Base-by-base conservation (phyloP, 2,797 vertebrate genomes). In the Thalassophryne amazonica region DNA sequence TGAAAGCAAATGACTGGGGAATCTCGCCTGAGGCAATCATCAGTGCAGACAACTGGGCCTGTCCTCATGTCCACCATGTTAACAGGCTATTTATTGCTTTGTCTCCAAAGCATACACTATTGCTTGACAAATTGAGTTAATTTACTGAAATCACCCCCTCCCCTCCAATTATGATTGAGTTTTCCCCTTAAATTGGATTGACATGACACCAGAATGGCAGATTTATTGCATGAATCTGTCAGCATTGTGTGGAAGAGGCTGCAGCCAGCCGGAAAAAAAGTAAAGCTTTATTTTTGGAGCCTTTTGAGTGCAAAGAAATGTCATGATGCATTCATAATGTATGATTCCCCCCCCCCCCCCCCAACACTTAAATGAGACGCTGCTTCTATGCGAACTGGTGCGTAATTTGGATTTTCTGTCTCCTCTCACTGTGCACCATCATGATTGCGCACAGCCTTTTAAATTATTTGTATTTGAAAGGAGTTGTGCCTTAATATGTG, bases 1-100 rank as follows among this genome's bases (percentile, higher is more conserved):
- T 86, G 86, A 91, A 81, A 87, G 87, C 85, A 80, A 88, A 55
- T 82, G 87, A 92, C 91, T 85, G 85, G 90, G 90, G 91, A 87
- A 81, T 77, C 78, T 74, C 70, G 86, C 91, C 91, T 87, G 70
- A 74, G 90, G 92, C 91, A 73, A 28, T 80, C 84, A 89, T 90
- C 76, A 71, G 76, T 57, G 76, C 86, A 83, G 83, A 87, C 92
- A 92, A 92, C 75, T 88, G 83, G 82, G 84, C 86, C 85, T 92
- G 84, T 86, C 71, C 87, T 86, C 86, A 53, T 76, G 78, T 58
- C 75, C 76, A 20, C 59, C 82, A 83, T 86, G 86, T 88, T 85
- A 88, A 87, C 54, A 46, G 47, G 55, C 51, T 64, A 52, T 78
- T 66, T 73, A 46, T 80, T 62, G 66, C 34, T 59, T 50, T 51